These are phyloP conservation scores for Marisa cornuarietis DNA, from an alignment of 1,140 invertebrate species.

Conservation along the genomic window DNA sequence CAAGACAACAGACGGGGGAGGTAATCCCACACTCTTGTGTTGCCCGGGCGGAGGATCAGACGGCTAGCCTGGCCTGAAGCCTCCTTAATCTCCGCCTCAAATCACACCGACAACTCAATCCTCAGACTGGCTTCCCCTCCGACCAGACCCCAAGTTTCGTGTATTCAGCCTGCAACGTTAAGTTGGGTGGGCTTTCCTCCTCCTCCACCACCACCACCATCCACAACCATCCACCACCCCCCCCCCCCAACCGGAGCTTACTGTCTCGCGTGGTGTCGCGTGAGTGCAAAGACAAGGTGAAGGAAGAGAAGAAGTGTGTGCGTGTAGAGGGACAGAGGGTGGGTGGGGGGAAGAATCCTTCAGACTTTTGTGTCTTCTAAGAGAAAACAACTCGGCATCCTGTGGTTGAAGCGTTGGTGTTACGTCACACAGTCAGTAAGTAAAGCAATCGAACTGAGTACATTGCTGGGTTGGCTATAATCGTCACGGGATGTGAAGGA, in stretches of 20 bases:
- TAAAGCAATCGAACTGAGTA: no score
- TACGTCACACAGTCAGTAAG: no score
- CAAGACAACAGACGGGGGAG: conserved; percentile 15
- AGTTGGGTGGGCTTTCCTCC: background rate
- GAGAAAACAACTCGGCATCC: no score
- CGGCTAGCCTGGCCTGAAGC: conserved; percentile 6
- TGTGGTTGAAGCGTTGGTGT: no score
- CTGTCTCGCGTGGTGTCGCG: background rate
- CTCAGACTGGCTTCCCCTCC: conserved; percentile 4
- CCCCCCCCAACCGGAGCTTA: background rate
- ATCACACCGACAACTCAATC: conserved; percentile 26
- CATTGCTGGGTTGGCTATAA: no score
- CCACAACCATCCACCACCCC: background rate
- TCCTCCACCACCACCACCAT: background rate
- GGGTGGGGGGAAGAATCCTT: background rate
- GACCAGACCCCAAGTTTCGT: no score
- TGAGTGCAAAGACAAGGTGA: background rate
- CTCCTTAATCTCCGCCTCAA: conserved; percentile 16
- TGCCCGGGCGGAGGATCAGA: background rate
- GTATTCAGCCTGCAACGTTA: no score
- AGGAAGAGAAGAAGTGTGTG: background rate
- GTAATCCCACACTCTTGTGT: conserved; percentile 25
- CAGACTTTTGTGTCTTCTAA: no score
- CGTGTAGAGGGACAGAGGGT: no score
- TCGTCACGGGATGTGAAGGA: no score